A percentile compares a stretch with the other conserved stretches of the same genome.
These are phyloP conservation scores for Centroberyx gerrardi DNA, from an alignment of 2,797 vertebrate species.

Conservation along the genomic window DNA sequence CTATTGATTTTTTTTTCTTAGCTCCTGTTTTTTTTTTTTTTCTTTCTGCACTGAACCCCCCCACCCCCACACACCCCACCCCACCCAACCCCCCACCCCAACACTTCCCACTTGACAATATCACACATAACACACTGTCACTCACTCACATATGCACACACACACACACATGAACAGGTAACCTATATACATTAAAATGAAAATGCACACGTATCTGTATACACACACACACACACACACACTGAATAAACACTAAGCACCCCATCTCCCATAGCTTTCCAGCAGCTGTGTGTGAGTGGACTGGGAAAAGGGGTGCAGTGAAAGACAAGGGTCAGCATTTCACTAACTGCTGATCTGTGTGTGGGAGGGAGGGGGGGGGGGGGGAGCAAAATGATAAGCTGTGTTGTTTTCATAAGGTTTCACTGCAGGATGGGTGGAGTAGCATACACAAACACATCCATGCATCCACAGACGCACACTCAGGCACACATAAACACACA, in stretches of 20 bases:
- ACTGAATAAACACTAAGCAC: slow-evolving; percentile 43
- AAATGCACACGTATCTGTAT: slow-evolving; percentile 23
- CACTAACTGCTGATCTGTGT: slow-evolving; percentile 81
- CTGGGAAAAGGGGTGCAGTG: slow-evolving; percentile 75
- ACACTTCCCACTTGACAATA: slow-evolving; percentile 33
- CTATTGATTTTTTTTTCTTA: slow-evolving; percentile 88
- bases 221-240: slow-evolving; percentile 18
- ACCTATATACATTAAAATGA: slow-evolving; percentile 11
- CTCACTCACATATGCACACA: background rate
- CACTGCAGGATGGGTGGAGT: slow-evolving; percentile 76
- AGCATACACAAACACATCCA: slow-evolving; percentile 33
- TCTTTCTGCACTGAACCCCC: slow-evolving; percentile 53
- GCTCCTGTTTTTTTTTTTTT: slow-evolving; percentile 52
- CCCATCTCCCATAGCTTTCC: slow-evolving; percentile 46
- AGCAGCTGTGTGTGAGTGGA: slow-evolving; percentile 66
- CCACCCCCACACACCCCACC: slow-evolving; percentile 52
- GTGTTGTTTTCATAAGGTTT: slow-evolving; percentile 76
- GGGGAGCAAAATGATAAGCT: slow-evolving; percentile 68
- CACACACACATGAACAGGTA: background rate
- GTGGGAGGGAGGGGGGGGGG: slow-evolving; percentile 39
- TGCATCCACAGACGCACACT: slow-evolving; percentile 24
- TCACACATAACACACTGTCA: slow-evolving; percentile 38
- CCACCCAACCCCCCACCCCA: slow-evolving; percentile 62
- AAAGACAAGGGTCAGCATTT: slow-evolving; percentile 85
- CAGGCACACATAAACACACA: slow-evolving; percentile 6